Conservation (phyloP, 2,797 vertebrate species). For the Poecile montanus region DNA sequence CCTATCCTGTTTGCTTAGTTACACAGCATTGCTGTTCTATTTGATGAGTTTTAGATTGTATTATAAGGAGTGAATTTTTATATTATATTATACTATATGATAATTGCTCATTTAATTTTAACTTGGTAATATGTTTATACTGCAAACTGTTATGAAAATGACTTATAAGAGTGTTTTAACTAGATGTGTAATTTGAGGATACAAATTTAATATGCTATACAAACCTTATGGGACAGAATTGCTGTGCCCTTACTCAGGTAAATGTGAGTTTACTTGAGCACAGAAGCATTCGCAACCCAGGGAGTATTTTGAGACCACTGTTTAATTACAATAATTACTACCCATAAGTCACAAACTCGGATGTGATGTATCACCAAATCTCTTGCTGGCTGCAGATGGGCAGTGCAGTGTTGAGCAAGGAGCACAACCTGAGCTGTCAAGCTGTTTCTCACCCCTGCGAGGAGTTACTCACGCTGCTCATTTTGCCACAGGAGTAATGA, state of each 20-base stretch:
- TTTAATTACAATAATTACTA: slow-evolving; percentile 24
- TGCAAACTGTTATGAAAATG: slow-evolving; percentile 14
- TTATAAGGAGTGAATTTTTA: not conserved
- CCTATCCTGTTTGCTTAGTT: slow-evolving; percentile 59
- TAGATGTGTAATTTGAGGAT: slow-evolving; percentile 1
- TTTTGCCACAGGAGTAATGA: not conserved
- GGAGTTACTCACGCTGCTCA: not conserved
- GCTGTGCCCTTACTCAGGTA: not conserved
- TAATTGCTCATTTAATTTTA: slow-evolving; percentile 49
- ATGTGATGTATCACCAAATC: not conserved
- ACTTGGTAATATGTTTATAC: not conserved
- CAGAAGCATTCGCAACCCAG: not conserved
- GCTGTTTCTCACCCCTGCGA: not conserved
- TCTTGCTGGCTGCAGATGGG: not conserved
- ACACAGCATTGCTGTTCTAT: not conserved
- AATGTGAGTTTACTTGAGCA: not conserved
- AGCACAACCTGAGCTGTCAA: rapidly evolving
- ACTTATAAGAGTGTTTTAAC: slow-evolving; percentile 18
- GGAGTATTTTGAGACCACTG: slow-evolving; percentile 19
- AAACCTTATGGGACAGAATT: slow-evolving; percentile 10
- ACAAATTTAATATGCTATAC: not conserved
- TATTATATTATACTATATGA: not conserved
- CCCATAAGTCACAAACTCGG: not conserved
- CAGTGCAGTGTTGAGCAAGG: not conserved
- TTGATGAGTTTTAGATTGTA: not conserved